Evolutionary conservation across 2,113 vertebrate genomes (phyloP).

Genomic region (Pangasianodon hypophthalmus): DNA sequence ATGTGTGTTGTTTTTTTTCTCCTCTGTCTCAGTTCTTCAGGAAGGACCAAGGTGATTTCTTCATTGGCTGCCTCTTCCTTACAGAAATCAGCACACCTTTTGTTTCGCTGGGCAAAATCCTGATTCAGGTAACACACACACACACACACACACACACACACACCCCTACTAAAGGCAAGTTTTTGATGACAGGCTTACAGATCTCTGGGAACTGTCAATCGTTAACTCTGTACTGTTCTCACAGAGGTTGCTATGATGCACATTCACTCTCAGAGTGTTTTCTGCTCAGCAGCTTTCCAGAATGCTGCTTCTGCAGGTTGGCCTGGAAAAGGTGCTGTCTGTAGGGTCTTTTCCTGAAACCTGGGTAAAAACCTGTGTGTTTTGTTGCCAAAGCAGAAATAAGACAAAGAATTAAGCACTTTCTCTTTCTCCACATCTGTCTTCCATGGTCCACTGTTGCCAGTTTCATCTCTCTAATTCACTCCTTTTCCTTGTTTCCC

Average conservation of each 20-base stretch:
- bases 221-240: slow-evolving; percentile 13
- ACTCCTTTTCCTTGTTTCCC: neutral
- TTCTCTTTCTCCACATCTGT: neutral
- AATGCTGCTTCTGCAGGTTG: slow-evolving; percentile 18
- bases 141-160: neutral
- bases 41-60: slow-evolving; percentile 90
- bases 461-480: neutral
- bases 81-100: slow-evolving; percentile 98
- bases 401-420: neutral
- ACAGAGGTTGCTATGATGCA: neutral
- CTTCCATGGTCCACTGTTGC: no score
- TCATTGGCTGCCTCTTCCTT: slow-evolving; percentile 91
- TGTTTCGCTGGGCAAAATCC: slow-evolving; percentile 93
- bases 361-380: neutral
- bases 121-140: slow-evolving; percentile 85
- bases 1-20: neutral
- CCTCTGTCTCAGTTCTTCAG: slow-evolving; percentile 80
- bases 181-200: slow-evolving; percentile 18
- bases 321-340: slow-evolving; percentile 1
- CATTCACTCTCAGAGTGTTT: neutral
- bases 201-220: neutral
- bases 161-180: neutral
- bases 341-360: slow-evolving; percentile 11
- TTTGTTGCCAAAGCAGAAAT: slow-evolving; percentile 1
- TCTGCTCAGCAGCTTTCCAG: slow-evolving; percentile 38